Evolutionary conservation across 2,113 vertebrate species (phyloP).

Genomic region (Heterochromis multidens): DNA sequence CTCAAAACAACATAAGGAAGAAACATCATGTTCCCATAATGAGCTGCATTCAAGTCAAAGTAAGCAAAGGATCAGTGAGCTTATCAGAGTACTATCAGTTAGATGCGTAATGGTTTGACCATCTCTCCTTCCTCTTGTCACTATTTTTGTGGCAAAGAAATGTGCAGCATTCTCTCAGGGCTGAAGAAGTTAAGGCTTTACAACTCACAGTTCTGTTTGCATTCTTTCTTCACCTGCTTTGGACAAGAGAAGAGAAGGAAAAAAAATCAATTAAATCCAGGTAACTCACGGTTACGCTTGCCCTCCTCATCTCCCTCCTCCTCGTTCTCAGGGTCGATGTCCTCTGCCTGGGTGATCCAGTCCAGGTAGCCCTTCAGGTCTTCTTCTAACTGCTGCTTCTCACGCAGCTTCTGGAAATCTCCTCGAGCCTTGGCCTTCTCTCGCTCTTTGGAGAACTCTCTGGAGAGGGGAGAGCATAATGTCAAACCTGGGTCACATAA

Average conservation of each 20-base stretch:
- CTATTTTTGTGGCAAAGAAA: background rate
- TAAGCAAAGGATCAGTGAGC: background rate
- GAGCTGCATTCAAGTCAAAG: background rate
- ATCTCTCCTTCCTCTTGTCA: background rate
- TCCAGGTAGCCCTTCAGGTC: constrained; percentile 97
- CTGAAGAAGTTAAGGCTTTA: background rate
- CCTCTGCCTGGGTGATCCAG: constrained; percentile 98
- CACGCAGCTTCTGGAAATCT: constrained; percentile 95
- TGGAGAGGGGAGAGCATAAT: constrained; percentile 52
- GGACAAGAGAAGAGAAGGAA: background rate
- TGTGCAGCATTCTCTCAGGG: background rate
- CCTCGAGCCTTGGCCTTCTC: constrained; percentile 97
- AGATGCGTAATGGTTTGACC: background rate
- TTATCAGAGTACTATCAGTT: background rate
- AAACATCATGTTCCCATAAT: background rate
- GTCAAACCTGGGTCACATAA: background rate
- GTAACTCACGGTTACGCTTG: constrained; percentile 91
- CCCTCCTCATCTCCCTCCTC: constrained; percentile 89
- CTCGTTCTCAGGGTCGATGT: constrained; percentile 95
- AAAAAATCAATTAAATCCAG: background rate
- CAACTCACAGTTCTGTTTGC: background rate
- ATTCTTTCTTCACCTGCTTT: background rate
- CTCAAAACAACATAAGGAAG: background rate
- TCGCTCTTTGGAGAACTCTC: constrained; percentile 98
- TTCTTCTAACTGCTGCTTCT: constrained; percentile 96